Evolutionary conservation across 2,888 invertebrate genomes (phyloP).

Genomic region (Lycaena phlaeas): DNA sequence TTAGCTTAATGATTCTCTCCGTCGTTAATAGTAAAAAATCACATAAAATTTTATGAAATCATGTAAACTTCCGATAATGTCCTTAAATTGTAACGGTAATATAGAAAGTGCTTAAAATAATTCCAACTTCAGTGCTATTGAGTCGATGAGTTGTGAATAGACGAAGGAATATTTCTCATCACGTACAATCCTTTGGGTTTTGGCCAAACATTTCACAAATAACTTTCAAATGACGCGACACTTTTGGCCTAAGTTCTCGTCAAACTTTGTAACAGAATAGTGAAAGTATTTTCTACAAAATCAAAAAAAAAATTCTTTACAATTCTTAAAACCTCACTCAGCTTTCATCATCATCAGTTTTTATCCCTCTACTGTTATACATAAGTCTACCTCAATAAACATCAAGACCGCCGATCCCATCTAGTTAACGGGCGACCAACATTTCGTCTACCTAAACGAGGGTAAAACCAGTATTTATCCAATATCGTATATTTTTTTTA

Average conservation of each 20-base stretch:
- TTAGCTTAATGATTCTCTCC: too few relatives aligned
- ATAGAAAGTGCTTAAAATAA: constrained; percentile 4
- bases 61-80: neutral
- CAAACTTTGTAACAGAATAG: neutral
- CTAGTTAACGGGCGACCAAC: too few relatives aligned
- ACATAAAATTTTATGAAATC: neutral
- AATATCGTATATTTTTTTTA: too few relatives aligned
- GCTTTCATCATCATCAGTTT: too few relatives aligned
- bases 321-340: too few relatives aligned
- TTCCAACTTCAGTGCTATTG: constrained; percentile 2
- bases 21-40: too few relatives aligned
- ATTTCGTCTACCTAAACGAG: too few relatives aligned
- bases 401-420: too few relatives aligned
- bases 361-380: too few relatives aligned
- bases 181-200: constrained; percentile 47
- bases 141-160: constrained; percentile 41
- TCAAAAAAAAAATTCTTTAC: too few relatives aligned
- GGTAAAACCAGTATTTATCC: too few relatives aligned
- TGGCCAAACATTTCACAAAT: constrained; percentile 37
- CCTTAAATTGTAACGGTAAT: neutral
- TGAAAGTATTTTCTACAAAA: neutral
- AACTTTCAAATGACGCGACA: constrained; percentile 36
- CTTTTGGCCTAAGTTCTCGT: constrained; percentile 18
- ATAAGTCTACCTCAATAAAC: too few relatives aligned
- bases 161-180: constrained; percentile 53